Evolutionary conservation across 2,113 vertebrate species (phyloP), one percentile per base, ranked within the genome.

Genomic region (Apteryx owenii): DNA sequence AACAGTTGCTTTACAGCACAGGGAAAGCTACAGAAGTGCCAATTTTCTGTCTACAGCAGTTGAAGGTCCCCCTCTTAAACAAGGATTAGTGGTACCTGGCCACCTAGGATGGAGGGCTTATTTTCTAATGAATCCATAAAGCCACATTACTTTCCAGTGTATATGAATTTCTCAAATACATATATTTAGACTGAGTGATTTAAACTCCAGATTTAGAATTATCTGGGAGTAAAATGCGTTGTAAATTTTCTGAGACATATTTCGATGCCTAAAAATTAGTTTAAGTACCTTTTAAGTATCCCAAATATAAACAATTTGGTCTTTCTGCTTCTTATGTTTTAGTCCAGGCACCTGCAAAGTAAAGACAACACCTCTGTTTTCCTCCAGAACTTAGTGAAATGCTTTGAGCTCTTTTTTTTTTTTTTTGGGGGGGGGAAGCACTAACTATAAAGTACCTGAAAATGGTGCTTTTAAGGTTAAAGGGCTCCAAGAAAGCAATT

Each of bases 121-220:
- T 17, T 72, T 92, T 78, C 54, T 81, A 89, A 95, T 0, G 1
- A 93, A 88, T 25, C 29, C 69, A 71, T 65, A 93, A 90, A 95
- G 54, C 46, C 72, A 81, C 54, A 86, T 96, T 90, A 85, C 83
- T 86, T 90, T 92, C 48, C 29, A 22, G 44, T 84, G 83, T 81
- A 94, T 23, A 10, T 65, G 44, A 68, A 79, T 84, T 89, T 92
- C 48, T 87, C 62, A 85, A 94, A 81, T 18, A 5, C 23, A 28
- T 31, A 29, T 26, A 28, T 56, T 85, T 64, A 85, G 61, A 61
- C 25, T 16, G 31, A 75, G 76, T 36, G 7, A 87, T 22, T 89
- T 76, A 51, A 93, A 89, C 7, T 44, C 28, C 19, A 53, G 28
- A 72, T 60, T 64, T 53, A 79, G 46, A 85, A 65, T 68, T 56